phyloP scores from a whole-genome alignment of 1,140 invertebrate genomes.

The Aphelenchoides besseyi region DNA sequence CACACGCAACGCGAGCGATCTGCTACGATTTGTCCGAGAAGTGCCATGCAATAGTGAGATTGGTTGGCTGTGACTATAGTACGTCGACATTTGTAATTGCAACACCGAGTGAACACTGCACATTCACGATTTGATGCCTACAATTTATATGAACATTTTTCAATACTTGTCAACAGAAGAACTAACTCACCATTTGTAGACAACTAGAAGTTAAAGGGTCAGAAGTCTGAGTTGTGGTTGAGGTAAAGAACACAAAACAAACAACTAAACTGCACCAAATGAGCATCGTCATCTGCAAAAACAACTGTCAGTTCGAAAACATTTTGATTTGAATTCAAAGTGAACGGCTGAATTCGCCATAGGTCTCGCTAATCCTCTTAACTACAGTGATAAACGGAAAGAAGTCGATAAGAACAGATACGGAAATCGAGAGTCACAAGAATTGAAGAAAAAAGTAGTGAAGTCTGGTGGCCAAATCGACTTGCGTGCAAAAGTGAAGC shows the following conservation, averaged over 20 bases:
- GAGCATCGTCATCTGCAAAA: background rate
- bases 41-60: constrained; percentile 17
- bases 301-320: background rate
- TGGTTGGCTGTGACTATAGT: background rate
- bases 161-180: no score
- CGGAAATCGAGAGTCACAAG: no score
- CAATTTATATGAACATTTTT: no score
- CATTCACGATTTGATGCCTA: constrained; percentile 18
- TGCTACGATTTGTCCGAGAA: constrained; percentile 14
- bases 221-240: background rate
- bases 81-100: constrained; percentile 6
- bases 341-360: no score
- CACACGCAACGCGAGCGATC: constrained; percentile 2
- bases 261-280: background rate
- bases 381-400: no score
- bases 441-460: no score
- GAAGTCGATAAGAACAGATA: no score
- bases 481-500: no score
- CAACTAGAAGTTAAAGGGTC: background rate
- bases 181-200: constrained; percentile 6
- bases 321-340: no score
- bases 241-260: background rate
- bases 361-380: no score
- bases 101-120: constrained; percentile 6
- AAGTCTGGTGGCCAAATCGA: no score